Evolutionary conservation across 2,113 vertebrate species (phyloP), one percentile per base, ranked within the genome.

Genomic region (Zeus faber): DNA sequence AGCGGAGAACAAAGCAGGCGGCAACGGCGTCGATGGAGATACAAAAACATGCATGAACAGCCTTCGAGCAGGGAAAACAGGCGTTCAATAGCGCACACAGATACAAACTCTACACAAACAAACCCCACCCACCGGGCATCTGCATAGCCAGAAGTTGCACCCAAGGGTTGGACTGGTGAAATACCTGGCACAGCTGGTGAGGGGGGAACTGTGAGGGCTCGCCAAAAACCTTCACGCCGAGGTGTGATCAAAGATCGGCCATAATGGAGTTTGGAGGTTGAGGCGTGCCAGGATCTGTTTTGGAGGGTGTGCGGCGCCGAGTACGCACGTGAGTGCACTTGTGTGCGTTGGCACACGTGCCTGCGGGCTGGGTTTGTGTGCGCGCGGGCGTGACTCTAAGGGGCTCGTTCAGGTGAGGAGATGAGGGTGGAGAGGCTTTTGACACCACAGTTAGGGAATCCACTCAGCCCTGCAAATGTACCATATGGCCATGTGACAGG

Each of bases 241-340:
- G 51, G 58, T 55, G 6, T 67, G 76, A 86, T 83, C 74, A 84
- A 80, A 81, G 76, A 68, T 3, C 37, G 48, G 54, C 49, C 51
- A 64, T 80, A 81, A 84, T 79, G 56, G 74, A 62, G 40, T n/a
- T n/a, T n/a, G 21, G 48, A 57, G 70, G 72, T 55, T 63, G 6
- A 25, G 46, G 47, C 29, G 6, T 44, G 50, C 44, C 41, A 23
- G 16, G 25, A 17, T n/a, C n/a, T n/a, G n/a, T n/a, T n/a, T n/a
- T n/a, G n/a, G n/a, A n/a, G n/a, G n/a, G n/a, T n/a, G n/a, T n/a
- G n/a, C n/a, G n/a, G n/a, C n/a, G n/a, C n/a, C n/a, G n/a, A n/a
- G n/a, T n/a, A n/a, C n/a, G n/a, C n/a, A n/a, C n/a, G n/a, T n/a
- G n/a, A n/a, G n/a, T n/a, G n/a, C n/a, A n/a, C n/a, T n/a, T n/a